Base-by-base conservation (phyloP, 1,140 invertebrate species). In the Drosophila pachea region DNA sequence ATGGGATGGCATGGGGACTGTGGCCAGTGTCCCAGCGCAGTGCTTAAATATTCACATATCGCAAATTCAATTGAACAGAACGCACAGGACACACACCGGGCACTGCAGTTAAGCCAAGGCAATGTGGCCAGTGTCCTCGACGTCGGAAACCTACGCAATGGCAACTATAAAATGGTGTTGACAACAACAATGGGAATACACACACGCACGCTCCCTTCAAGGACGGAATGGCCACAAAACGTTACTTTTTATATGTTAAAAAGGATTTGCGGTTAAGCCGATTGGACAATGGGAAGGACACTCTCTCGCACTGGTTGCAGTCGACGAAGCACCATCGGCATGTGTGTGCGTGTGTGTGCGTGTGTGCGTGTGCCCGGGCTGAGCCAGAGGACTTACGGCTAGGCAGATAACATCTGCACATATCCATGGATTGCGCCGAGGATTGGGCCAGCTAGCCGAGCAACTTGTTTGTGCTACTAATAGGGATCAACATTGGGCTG, bases 201-300 rank as follows among this genome's bases (percentile, higher is more conserved):
- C 55, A 59, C 49, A 14, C 35, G 43, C 32, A 42, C 47, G 48
- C 70, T 54, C 62, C 11, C 40, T 14, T 2, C 12, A 43, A 14
- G 40, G 40, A 14, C 40, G 40, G 12, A 54, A 58, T 56, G 5
- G 43, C 47, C 55, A 42, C 63, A 72, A 86, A 86, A 76, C 74
- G 81, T 86, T 86, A 86, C 82, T 86, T 86, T 86, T 86, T 86
- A 86, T 86, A 86, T 86, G 81, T 86, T 86, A 86, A 86, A 86
- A 86, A 86, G 81, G 81, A 86, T 86, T 86, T 86, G 81, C 77
- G 81, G 81, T 86, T 86, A 86, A 86, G 81, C 82, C 77, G 77
- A 71, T 65, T 71, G 79, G 77, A 86, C 81, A 84, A 76, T 86
- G 67, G 65, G 59, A 76, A 68, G 74, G 61, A 65, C 49, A 54